phyloP scores from a whole-genome alignment of 1,140 invertebrate genomes.

The Solenopsis invicta region DNA sequence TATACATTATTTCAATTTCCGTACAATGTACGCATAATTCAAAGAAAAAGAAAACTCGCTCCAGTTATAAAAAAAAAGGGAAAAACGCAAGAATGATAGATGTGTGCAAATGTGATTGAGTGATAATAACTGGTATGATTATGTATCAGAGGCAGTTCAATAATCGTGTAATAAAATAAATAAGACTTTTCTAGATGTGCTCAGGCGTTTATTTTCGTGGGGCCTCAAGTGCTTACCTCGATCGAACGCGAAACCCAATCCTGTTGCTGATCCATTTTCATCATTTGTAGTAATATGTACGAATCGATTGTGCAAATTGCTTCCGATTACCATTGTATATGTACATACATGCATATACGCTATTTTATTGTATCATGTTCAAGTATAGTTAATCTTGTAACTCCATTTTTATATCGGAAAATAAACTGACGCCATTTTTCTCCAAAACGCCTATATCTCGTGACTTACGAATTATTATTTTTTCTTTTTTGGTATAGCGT shows the following conservation, averaged over 20 bases:
- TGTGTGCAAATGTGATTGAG: conserved; percentile 81
- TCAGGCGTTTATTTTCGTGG: conserved; percentile 64
- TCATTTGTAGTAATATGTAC: background rate
- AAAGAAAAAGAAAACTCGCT: conserved; percentile 72
- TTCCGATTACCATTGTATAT: conserved; percentile 43
- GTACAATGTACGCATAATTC: conserved; percentile 81
- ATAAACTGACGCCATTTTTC: conserved; percentile 42
- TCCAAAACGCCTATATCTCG: background rate
- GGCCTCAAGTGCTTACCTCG: background rate
- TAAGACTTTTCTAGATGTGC: conserved; percentile 84
- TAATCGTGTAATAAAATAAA: conserved; percentile 84
- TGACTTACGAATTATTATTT: conserved; percentile 2
- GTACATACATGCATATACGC: conserved; percentile 28
- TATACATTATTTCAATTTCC: conserved; percentile 83
- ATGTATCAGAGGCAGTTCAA: conserved; percentile 78
- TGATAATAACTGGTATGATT: conserved; percentile 77
- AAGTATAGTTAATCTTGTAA: conserved; percentile 45
- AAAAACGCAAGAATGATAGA: conserved; percentile 79
- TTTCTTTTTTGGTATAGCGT: conserved; percentile 20
- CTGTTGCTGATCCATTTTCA: conserved; percentile 30
- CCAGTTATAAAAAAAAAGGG: conserved; percentile 68
- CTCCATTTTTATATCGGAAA: conserved; percentile 48
- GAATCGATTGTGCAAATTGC: conserved; percentile 29
- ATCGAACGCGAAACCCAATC: conserved; percentile 32
- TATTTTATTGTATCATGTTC: conserved; percentile 37